Base-by-base conservation (phyloP, 2,888 invertebrate species). In the Apamea epomidion region DNA sequence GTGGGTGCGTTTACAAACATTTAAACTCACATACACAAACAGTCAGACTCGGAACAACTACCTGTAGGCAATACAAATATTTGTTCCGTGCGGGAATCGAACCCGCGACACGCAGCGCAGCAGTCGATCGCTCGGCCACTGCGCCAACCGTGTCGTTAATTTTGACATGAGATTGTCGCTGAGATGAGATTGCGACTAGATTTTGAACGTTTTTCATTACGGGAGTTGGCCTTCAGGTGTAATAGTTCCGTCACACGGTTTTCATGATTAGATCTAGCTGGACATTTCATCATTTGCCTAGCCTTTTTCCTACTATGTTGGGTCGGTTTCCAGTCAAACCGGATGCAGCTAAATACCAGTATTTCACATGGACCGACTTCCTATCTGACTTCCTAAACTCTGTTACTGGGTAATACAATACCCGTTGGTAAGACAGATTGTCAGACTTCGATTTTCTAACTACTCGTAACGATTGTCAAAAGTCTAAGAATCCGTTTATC, bases 191-290 rank as follows among this genome's bases (percentile, higher is more conserved):
- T 37, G 37, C 37, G 37, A 37, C 37, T 37, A 37, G 37, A 37
- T 37, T 37, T 37, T 37, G 37, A 37, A 37, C 37, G 37, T 37
- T 37, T 37, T 37, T 37, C 37, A 37, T 37, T 37, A 37, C 37
- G 37, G 6, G 37, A 37, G 37, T 37, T 37, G 37, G 37, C 37
- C 37, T 37, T 6, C 37, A 74, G 74, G 16, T 80, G 16, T 60
- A 29, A 18, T 68, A 21, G 7, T 45, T 45, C 37, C 12, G n/a
- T 48, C 37, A 5, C 54, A 54, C 21, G 16, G 16, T 25, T 48
- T 68, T 60, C 29, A 25, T 29, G 37, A 78, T 54, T 71, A n/a
- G 18, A 21, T 78, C 79, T 51, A 37, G 21, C 18, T 69, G 3
- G 29, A 18, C 29, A 78, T 68, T 78, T 16, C 14, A 60, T 21